Percentiles rank a stretch among this genome's conserved stretches.
These are phyloP conservation scores for Pygmarrhopalites habei DNA, from an alignment of 1,140 invertebrate genomes.

Conservation along the genomic window DNA sequence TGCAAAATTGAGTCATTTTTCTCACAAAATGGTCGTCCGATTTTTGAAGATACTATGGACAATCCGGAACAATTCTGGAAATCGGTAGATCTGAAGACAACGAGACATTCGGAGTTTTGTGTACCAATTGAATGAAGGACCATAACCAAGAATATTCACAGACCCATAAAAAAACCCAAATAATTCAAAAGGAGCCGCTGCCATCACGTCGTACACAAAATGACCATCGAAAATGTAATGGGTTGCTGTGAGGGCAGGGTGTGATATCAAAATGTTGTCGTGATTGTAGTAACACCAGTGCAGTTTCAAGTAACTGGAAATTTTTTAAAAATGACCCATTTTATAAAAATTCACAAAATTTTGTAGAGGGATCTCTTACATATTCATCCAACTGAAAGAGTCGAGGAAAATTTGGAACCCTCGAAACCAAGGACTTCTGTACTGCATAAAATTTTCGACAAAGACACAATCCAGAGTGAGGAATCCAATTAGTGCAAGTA, in stretches of 20 bases:
- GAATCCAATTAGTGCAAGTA: background rate
- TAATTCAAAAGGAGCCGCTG: slow-evolving; percentile 11
- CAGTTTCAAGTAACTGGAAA: slow-evolving; percentile 15
- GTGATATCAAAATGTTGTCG: slow-evolving; percentile 12
- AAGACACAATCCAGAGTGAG: background rate
- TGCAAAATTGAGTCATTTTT: background rate
- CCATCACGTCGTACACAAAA: slow-evolving; percentile 15
- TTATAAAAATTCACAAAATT: too few species aligned
- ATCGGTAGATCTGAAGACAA: slow-evolving; percentile 17
- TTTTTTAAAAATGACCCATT: background rate
- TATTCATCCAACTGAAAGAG: background rate
- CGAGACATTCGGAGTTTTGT: slow-evolving; percentile 16
- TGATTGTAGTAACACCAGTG: slow-evolving; percentile 24
- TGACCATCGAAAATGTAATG: slow-evolving; percentile 17
- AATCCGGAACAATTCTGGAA: slow-evolving; percentile 7
- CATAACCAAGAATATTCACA: slow-evolving; percentile 19
- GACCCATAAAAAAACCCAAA: background rate
- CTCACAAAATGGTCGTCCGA: background rate
- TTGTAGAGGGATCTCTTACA: too few species aligned
- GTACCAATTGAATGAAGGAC: slow-evolving; percentile 13
- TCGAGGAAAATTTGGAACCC: background rate
- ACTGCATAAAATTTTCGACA: slow-evolving; percentile 7
- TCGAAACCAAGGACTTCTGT: background rate
- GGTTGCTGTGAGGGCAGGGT: slow-evolving; percentile 13
- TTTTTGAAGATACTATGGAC: slow-evolving; percentile 11